Evolutionary conservation across 2,888 invertebrate genomes (phyloP), one percentile per base, ranked within the genome.

Genomic region (Aphidoletes aphidimyza): DNA sequence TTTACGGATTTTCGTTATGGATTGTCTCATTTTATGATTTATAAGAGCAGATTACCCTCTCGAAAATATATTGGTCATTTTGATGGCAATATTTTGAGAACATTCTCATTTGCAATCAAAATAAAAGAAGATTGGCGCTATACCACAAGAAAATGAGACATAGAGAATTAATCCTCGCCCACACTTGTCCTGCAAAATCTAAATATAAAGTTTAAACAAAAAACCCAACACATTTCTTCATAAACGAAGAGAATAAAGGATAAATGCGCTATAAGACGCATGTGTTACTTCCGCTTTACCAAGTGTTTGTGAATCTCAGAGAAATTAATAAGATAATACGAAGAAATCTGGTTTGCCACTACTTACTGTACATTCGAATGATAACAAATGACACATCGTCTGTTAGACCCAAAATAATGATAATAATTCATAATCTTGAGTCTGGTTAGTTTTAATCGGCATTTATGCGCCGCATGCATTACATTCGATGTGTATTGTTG

Each of bases 371-470:
- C 5, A 3, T 59, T 37, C 19, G 14, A 37, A 37, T n/a, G 69
- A 69, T 69, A 30, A 69, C 34, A 69, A 69, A 69, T 69, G 47
- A 47, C 2, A 47, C 2, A 22, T n/a, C 22, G n/a, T n/a, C n/a
- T n/a, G n/a, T 3, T 81, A 9, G 11, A 81, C 6, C 8, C 5
- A n/a, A 37, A 37, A 81, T n/a, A 69, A 69, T 81, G 37, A 81
- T 81, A 81, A 81, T 81, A 81, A 81, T 81, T 37, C 37, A 37
- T 81, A 81, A 9, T 81, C 81, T 81, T 81, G 81, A 81, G 81
- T n/a, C 81, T 81, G 81, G 81, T 81, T 81, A 37, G 81, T 81
- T 81, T 37, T n/a, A 37, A 37, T 81, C 37, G n/a, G 19, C 8
- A 14, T 22, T 22, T 22, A 37, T 37, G 11, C n/a, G 36, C 37